These are phyloP conservation scores for Syngnathoides biaculeatus DNA, from an alignment of 2,113 vertebrate species.

Conservation along the genomic window DNA sequence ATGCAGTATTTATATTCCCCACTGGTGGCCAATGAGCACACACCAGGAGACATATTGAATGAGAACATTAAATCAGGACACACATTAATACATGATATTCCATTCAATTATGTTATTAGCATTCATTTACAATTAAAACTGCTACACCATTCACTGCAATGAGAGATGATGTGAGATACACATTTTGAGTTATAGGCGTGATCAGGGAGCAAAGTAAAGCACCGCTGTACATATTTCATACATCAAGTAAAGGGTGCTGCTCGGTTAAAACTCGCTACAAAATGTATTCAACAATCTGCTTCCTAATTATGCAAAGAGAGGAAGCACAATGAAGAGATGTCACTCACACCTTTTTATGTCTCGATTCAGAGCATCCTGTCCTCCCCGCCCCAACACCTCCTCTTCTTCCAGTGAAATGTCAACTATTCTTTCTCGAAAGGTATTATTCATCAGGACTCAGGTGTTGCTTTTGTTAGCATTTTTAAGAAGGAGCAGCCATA, in stretches of 20 bases:
- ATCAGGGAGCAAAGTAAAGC: neutral
- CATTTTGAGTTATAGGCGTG: neutral
- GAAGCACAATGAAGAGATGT: conserved; percentile 1
- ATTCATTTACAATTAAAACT: neutral
- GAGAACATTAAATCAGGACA: neutral
- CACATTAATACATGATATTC: no score
- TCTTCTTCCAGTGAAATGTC: neutral
- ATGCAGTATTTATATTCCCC: neutral
- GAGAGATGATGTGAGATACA: no score
- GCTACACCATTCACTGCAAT: neutral
- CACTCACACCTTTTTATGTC: neutral
- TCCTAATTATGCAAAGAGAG: neutral
- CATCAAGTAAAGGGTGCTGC: neutral
- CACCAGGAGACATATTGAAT: neutral
- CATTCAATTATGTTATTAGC: neutral
- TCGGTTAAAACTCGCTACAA: neutral
- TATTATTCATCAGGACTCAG: neutral
- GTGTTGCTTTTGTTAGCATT: neutral
- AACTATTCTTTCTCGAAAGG: neutral
- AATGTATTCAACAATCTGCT: neutral
- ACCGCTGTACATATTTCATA: neutral
- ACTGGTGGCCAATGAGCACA: neutral
- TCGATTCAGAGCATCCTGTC: neutral
- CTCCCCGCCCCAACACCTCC: neutral
- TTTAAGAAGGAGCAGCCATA: neutral